Conservation (phyloP, 2,797 vertebrate species). For the Microchirus variegatus region DNA sequence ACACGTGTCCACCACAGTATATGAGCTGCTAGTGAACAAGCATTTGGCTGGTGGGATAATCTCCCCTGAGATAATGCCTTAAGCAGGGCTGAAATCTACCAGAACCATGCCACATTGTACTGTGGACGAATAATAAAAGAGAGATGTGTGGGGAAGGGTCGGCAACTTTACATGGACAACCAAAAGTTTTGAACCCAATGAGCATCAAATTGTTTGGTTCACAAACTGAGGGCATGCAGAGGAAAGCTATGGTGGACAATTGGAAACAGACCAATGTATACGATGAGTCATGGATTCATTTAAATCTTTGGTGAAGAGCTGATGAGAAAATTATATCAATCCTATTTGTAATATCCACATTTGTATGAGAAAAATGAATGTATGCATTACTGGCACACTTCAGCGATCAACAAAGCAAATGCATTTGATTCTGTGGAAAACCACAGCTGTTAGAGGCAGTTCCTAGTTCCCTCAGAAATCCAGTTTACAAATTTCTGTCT, state of each 20-base stretch:
- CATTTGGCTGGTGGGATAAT: slow-evolving; percentile 67
- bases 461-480: too few species aligned
- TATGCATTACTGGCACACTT: too few species aligned
- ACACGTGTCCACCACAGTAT: slow-evolving; percentile 50
- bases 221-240: background rate
- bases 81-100: slow-evolving; percentile 62
- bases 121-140: slow-evolving; percentile 6
- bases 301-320: slow-evolving; percentile 23
- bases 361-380: background rate
- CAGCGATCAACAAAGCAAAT: too few species aligned
- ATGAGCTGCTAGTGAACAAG: slow-evolving; percentile 36
- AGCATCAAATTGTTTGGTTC: background rate
- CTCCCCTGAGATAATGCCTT: slow-evolving; percentile 61
- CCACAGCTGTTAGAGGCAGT: too few species aligned
- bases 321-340: slow-evolving; percentile 25
- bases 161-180: background rate
- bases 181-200: background rate
- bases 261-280: slow-evolving; percentile 8
- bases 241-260: background rate
- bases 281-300: slow-evolving; percentile 31
- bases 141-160: background rate
- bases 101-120: slow-evolving; percentile 48
- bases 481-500: too few species aligned
- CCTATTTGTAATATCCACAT: background rate
- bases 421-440: too few species aligned